phyloP scores from a whole-genome alignment of 1,140 invertebrate species.

The Lineus longissimus region DNA sequence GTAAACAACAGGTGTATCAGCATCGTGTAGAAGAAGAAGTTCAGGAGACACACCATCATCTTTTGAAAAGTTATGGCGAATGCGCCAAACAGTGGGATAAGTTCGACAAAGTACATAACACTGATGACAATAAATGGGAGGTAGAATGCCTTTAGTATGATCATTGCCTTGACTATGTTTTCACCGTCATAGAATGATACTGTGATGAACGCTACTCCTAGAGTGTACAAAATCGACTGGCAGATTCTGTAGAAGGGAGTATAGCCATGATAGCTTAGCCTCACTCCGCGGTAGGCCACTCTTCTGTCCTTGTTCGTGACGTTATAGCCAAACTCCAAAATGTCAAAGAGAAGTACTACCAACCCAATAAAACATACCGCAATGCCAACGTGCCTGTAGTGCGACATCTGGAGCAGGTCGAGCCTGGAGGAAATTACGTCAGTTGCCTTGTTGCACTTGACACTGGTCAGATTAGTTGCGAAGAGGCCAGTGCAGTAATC shows the following conservation, averaged over 20 bases:
- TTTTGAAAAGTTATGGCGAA: neutral
- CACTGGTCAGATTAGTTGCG: neutral
- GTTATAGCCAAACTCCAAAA: neutral
- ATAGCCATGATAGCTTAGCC: neutral
- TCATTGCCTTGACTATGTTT: neutral
- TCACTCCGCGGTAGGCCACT: neutral
- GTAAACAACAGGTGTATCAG: neutral
- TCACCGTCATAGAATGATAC: neutral
- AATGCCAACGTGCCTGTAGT: neutral
- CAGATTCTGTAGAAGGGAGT: neutral
- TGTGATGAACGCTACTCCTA: neutral
- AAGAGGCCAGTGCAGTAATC: neutral
- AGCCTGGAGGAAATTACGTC: neutral
- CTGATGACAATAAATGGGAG: neutral
- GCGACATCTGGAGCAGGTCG: neutral
- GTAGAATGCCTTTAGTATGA: neutral
- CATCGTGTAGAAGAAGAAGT: neutral
- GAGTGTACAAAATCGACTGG: neutral
- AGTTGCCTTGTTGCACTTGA: neutral
- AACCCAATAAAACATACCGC: neutral
- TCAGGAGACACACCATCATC: neutral
- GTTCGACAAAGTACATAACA: neutral
- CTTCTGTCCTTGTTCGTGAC: neutral
- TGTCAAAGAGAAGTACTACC: neutral
- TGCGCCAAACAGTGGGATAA: neutral